Conservation (phyloP, 2,888 invertebrate genomes). For the Belgica antarctica region DNA sequence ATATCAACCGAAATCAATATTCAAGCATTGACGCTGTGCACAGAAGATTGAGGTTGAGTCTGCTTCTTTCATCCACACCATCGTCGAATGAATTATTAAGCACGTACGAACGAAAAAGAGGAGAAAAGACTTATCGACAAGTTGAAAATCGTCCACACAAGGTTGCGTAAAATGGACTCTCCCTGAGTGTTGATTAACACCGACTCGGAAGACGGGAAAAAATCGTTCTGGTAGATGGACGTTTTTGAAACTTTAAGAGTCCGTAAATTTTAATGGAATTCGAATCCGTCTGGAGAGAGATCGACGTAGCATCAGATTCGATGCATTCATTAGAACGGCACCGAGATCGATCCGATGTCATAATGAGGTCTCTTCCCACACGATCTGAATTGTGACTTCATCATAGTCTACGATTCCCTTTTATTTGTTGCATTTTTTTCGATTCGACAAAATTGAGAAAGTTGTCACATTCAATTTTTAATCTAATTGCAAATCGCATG, state of each 20-base stretch:
- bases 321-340: background rate
- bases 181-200: no score
- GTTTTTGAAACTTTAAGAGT: no score
- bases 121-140: constrained; percentile 31
- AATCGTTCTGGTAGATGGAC: no score
- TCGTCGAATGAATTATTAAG: constrained; percentile 42
- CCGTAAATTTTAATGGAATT: no score
- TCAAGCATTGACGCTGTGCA: background rate
- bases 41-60: constrained; percentile 1
- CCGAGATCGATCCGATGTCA: constrained; percentile 10
- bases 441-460: constrained; percentile 15
- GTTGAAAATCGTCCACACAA: background rate
- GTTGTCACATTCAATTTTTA: constrained; percentile 11
- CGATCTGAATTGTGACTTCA: constrained; percentile 11
- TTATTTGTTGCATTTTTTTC: background rate
- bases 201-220: no score
- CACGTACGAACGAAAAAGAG: constrained; percentile 33
- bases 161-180: no score
- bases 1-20: constrained; percentile 31
- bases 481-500: constrained; percentile 22
- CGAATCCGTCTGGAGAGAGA: no score
- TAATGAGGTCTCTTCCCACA: background rate
- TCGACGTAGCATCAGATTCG: constrained; percentile 3
- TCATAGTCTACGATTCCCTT: no score
- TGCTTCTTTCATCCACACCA: constrained; percentile 1